These are phyloP conservation scores for Leptopilina boulardi DNA, from an alignment of 1,140 invertebrate species.

Conservation along the genomic window DNA sequence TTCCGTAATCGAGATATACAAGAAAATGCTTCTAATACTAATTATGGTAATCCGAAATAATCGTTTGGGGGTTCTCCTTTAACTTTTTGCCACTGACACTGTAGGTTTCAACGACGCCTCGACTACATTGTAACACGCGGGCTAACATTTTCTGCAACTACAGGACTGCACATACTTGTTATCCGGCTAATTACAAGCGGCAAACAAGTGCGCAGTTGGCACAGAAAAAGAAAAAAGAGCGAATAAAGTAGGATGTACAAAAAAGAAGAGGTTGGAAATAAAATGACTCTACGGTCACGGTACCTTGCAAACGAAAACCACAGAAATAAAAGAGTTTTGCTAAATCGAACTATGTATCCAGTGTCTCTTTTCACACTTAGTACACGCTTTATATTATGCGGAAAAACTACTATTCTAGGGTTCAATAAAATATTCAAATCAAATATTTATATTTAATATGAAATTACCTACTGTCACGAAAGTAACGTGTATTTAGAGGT, in stretches of 20 bases:
- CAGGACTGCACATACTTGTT: slow-evolving; percentile 29
- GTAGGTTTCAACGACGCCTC: neutral
- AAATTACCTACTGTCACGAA: too few species aligned
- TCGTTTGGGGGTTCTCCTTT: neutral
- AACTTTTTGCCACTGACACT: neutral
- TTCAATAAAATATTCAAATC: too few species aligned
- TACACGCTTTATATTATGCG: too few species aligned
- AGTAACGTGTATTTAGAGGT: too few species aligned
- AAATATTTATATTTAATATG: too few species aligned
- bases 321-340: neutral
- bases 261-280: slow-evolving; percentile 10
- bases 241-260: slow-evolving; percentile 2
- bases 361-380: neutral
- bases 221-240: neutral
- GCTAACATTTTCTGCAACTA: slow-evolving; percentile 7
- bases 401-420: too few species aligned
- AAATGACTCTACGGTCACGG: slow-evolving; percentile 11
- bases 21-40: neutral
- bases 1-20: neutral
- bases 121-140: neutral
- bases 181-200: slow-evolving; percentile 35
- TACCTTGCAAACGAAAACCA: neutral
- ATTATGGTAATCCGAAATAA: neutral
- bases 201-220: slow-evolving; percentile 18
- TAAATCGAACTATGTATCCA: neutral